Conservation (phyloP, 2,797 vertebrate species). For the Carcharodon carcharias region DNA sequence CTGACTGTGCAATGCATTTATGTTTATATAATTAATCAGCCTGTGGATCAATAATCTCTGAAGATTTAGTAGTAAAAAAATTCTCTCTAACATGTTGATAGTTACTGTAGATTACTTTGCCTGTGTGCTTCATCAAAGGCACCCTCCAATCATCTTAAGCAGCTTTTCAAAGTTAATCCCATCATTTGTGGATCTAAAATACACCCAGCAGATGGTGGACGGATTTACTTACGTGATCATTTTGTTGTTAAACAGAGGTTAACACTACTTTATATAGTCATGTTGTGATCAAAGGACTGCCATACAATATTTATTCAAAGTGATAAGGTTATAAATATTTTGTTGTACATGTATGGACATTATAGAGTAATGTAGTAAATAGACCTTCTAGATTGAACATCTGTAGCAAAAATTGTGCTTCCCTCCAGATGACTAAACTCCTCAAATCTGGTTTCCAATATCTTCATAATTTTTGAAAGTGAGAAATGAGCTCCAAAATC, state of each 20-base stretch:
- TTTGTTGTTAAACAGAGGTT: constrained; percentile 6
- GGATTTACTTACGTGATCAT: not conserved
- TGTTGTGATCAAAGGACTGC: not conserved
- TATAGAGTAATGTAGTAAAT: not conserved
- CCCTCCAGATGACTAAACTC: not conserved
- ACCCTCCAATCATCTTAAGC: not conserved
- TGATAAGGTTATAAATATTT: not conserved
- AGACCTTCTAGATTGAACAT: not conserved
- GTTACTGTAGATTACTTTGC: no score
- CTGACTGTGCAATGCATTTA: not conserved
- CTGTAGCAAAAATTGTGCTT: not conserved
- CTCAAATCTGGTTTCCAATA: not conserved
- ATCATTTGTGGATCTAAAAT: not conserved
- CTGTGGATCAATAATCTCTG: not conserved
- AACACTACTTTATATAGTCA: not conserved
- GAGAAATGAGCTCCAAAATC: not conserved
- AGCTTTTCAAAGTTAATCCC: constrained; percentile 5
- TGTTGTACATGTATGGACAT: not conserved
- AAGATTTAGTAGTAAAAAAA: no score
- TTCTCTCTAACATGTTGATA: not conserved
- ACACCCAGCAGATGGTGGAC: not conserved
- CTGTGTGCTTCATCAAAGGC: not conserved
- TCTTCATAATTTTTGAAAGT: not conserved
- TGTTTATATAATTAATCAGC: not conserved
- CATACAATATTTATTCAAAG: not conserved